Conservation (phyloP, 2,113 vertebrate species). For the Pedionomus torquatus region DNA sequence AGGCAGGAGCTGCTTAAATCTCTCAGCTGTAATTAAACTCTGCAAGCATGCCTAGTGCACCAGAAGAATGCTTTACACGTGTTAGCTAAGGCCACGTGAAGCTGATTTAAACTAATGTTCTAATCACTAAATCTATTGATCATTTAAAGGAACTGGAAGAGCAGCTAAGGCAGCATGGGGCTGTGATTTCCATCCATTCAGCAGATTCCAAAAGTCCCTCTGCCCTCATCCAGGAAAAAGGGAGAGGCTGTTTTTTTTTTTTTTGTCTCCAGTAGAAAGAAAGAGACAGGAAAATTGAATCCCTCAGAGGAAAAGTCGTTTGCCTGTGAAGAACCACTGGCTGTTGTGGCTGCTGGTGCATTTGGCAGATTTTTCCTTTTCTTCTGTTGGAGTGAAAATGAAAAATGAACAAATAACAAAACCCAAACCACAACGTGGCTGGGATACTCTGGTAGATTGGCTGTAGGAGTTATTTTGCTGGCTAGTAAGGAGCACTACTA, state of each 20-base stretch:
- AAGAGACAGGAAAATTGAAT: not conserved
- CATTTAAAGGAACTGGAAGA: not conserved
- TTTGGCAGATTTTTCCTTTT: not conserved
- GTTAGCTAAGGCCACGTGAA: not conserved
- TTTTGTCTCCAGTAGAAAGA: not conserved
- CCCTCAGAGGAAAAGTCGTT: not conserved
- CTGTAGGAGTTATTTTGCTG: not conserved
- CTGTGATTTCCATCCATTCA: not conserved
- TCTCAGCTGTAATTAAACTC: not conserved
- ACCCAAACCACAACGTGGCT: not conserved
- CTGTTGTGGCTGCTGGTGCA: not conserved
- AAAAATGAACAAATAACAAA: not conserved
- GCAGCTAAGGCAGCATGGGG: not conserved
- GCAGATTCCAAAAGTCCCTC: not conserved
- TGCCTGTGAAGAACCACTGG: not conserved
- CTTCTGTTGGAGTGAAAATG: not conserved
- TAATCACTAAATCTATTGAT: not conserved
- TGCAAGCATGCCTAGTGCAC: not conserved
- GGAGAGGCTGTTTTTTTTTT: not conserved
- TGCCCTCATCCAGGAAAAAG: not conserved
- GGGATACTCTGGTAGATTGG: not conserved
- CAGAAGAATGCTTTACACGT: not conserved
- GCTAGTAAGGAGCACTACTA: not conserved
- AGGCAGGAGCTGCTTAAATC: not conserved
- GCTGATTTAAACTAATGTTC: not conserved